These are phyloP conservation scores for Hirtodrosophila alboralis DNA, from an alignment of 2,888 invertebrate genomes.

Conservation along the genomic window DNA sequence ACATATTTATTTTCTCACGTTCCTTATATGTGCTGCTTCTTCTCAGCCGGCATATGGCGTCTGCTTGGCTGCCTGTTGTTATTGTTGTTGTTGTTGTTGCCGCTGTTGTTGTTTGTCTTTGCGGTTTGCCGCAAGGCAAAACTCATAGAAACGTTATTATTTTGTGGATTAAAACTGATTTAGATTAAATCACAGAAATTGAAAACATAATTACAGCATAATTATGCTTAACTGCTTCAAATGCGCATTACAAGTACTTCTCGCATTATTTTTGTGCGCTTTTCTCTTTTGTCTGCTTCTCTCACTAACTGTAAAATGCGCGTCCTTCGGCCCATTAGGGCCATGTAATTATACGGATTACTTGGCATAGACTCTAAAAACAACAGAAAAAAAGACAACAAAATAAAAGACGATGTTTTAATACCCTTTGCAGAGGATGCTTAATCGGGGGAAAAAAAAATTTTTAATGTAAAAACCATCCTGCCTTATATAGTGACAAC, in stretches of 20 bases:
- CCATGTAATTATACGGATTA: conserved; percentile 75
- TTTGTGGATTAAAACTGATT: not conserved
- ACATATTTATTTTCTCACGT: conserved; percentile 12
- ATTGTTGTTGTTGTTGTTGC: conserved; percentile 19
- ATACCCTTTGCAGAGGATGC: too few relatives aligned
- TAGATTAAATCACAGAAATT: conserved; percentile 31
- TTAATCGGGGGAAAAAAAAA: too few relatives aligned
- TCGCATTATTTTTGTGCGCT: not conserved
- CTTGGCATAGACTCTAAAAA: conserved; percentile 53
- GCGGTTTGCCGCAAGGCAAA: conserved; percentile 11
- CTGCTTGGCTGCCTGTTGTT: conserved; percentile 31
- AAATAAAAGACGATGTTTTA: not conserved
- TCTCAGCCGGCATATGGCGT: conserved; percentile 70
- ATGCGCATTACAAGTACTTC: conserved; percentile 42
- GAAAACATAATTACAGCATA: conserved; percentile 45
- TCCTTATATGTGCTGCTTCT: conserved; percentile 16
- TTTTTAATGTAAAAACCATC: too few relatives aligned
- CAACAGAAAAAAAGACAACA: conserved; percentile 21
- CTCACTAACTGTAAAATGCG: conserved; percentile 42
- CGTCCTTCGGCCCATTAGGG: conserved; percentile 66
- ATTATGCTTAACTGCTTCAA: conserved; percentile 36
- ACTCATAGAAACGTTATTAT: not conserved
- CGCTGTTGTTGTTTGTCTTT: conserved; percentile 15
- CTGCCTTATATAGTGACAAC: too few relatives aligned
- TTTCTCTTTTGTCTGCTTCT: not conserved